Percentiles rank a stretch among this genome's conserved stretches.
Evolutionary conservation across 2,888 invertebrate genomes (phyloP).

Genomic region (Eumerus sabulonum): DNA sequence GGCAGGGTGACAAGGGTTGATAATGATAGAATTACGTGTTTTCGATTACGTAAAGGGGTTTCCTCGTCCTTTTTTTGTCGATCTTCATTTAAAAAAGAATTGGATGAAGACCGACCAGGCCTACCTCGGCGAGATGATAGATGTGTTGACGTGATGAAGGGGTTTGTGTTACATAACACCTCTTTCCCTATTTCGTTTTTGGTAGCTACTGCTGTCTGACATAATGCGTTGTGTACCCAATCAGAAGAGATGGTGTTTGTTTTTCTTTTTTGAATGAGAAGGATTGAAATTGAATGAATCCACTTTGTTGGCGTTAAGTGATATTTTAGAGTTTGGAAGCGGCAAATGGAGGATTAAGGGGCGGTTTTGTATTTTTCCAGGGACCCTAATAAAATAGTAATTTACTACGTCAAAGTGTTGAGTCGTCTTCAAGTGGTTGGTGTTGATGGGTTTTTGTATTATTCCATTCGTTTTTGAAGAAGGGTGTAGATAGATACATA

Average conservation of each 20-base stretch:
- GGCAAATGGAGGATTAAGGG: constrained; percentile 16
- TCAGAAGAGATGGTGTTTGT: constrained; percentile 45
- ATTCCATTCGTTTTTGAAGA: not conserved
- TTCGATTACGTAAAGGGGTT: constrained; percentile 17
- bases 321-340: constrained; percentile 26
- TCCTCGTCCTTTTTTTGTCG: constrained; percentile 1
- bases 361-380: constrained; percentile 41
- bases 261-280: constrained; percentile 24
- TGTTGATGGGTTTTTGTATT: constrained; percentile 33
- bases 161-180: constrained; percentile 62
- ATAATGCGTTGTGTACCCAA: constrained; percentile 38
- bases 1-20: constrained; percentile 62
- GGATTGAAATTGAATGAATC: constrained; percentile 39
- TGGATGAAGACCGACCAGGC: constrained; percentile 18
- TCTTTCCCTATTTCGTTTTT: constrained; percentile 21
- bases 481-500: not conserved
- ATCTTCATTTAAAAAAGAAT: constrained; percentile 30
- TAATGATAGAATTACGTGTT: constrained; percentile 51
- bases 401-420: constrained; percentile 62
- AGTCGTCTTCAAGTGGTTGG: constrained; percentile 55
- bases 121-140: constrained; percentile 8
- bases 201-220: not conserved
- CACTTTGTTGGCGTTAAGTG: constrained; percentile 55
- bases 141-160: constrained; percentile 41
- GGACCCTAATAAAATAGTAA: constrained; percentile 60